phyloP scores from a whole-genome alignment of 2,113 vertebrate genomes.

The Riparia riparia region DNA sequence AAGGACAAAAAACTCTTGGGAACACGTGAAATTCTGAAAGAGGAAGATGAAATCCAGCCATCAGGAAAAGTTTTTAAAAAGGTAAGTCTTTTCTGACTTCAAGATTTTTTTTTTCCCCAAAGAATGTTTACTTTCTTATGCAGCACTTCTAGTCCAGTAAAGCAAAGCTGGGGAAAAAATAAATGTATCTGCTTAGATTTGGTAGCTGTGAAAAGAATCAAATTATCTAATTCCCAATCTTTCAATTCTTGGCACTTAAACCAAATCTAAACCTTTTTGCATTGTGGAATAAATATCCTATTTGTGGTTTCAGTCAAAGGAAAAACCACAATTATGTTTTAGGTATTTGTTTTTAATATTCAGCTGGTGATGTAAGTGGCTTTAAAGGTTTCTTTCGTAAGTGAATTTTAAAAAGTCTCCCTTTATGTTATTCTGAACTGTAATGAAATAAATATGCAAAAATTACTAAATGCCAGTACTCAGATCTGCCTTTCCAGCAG shows the following conservation, averaged over 20 bases:
- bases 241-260: neutral
- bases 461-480: neutral
- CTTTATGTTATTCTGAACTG: neutral
- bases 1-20: conserved; percentile 87
- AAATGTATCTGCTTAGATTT: neutral
- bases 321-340: neutral
- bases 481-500: neutral
- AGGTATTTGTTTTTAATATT: neutral
- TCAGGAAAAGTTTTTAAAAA: conserved; percentile 96
- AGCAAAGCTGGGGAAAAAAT: neutral
- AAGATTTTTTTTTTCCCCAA: neutral
- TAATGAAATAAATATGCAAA: neutral
- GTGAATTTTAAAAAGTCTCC: neutral
- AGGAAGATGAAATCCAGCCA: conserved; percentile 92
- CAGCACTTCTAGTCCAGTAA: neutral
- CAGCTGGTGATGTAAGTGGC: neutral
- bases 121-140: neutral
- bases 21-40: conserved; percentile 89
- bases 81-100: conserved; percentile 73
- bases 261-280: neutral
- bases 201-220: neutral
- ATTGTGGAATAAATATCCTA: neutral
- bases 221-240: neutral
- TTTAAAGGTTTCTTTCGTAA: neutral
- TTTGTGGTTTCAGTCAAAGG: neutral